Percentiles rank a stretch among this genome's conserved stretches.
Evolutionary conservation across 2,888 invertebrate genomes (phyloP).

Genomic region (Bursaphelenchus okinawaensis): DNA sequence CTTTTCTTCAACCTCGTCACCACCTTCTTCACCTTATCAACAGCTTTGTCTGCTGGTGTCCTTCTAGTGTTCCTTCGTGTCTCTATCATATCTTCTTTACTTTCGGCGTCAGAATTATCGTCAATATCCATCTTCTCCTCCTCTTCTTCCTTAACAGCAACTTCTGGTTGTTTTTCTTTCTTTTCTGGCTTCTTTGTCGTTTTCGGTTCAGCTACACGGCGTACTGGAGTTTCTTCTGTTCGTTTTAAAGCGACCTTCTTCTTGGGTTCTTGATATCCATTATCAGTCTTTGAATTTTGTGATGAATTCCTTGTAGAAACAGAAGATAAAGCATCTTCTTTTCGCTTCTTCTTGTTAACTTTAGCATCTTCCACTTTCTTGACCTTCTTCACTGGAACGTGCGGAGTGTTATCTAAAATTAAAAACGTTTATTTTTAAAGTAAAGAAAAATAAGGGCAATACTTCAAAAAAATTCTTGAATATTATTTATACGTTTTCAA

Average conservation of each 20-base stretch:
- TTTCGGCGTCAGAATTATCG: background rate
- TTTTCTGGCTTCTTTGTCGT: constrained; percentile 1
- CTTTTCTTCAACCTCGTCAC: background rate
- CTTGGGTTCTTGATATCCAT: background rate
- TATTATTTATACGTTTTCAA: background rate
- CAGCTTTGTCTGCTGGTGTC: background rate
- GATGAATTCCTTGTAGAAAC: background rate
- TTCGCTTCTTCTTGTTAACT: background rate
- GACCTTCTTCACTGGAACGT: background rate
- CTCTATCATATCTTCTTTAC: background rate
- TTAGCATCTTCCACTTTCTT: background rate
- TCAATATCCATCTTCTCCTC: background rate
- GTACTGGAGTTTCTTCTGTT: background rate
- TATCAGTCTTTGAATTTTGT: background rate
- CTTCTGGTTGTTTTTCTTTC: background rate
- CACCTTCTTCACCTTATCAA: background rate
- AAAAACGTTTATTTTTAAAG: background rate
- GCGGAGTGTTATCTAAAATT: background rate
- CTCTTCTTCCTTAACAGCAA: background rate
- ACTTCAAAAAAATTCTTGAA: too few species aligned
- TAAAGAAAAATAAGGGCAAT: background rate
- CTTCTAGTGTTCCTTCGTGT: background rate
- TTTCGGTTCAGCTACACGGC: background rate
- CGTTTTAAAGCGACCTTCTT: constrained; percentile 1
- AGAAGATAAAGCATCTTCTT: background rate